Percentiles rank a stretch among this genome's conserved stretches.
phyloP scores from a whole-genome alignment of 2,888 invertebrate genomes.

The Parelbella ahira region DNA sequence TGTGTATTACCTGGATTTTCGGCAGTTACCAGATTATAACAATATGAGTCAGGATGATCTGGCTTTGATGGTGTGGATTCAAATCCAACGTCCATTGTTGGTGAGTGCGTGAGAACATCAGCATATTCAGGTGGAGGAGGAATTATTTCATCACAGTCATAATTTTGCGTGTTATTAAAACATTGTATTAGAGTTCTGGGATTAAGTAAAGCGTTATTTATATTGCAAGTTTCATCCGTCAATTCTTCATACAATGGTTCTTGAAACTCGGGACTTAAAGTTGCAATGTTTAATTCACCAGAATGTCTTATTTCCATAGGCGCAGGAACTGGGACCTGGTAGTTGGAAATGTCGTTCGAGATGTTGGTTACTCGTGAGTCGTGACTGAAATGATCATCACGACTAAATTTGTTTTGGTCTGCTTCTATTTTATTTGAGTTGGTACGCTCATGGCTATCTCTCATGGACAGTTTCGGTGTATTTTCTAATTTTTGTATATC shows the following conservation, averaged over 20 bases:
- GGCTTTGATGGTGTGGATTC: too few species aligned
- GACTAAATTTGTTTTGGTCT: background rate
- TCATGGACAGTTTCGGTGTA: conserved; percentile 38
- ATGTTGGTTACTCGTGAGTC: conserved; percentile 9
- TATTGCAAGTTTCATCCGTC: conserved; percentile 33
- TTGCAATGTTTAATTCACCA: conserved; percentile 4
- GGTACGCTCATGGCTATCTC: conserved; percentile 13
- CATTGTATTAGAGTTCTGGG: conserved; percentile 58
- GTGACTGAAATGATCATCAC: conserved; percentile 5
- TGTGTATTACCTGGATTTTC: background rate
- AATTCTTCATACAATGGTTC: background rate
- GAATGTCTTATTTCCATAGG: background rate
- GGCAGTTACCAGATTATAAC: too few species aligned
- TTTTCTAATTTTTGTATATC: conserved; percentile 49
- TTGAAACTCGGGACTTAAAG: background rate
- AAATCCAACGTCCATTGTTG: too few species aligned
- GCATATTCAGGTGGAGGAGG: conserved; percentile 59
- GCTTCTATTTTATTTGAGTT: conserved; percentile 1
- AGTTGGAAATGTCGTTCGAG: background rate
- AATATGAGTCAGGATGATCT: too few species aligned
- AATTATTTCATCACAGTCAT: conserved; percentile 40
- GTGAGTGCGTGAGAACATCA: conserved; percentile 17
- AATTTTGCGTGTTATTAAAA: conserved; percentile 27
- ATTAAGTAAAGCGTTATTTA: conserved; percentile 56
- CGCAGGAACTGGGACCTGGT: too few species aligned